These are phyloP conservation scores for Orthosia gothica DNA, from an alignment of 2,888 invertebrate genomes.

Conservation along the genomic window DNA sequence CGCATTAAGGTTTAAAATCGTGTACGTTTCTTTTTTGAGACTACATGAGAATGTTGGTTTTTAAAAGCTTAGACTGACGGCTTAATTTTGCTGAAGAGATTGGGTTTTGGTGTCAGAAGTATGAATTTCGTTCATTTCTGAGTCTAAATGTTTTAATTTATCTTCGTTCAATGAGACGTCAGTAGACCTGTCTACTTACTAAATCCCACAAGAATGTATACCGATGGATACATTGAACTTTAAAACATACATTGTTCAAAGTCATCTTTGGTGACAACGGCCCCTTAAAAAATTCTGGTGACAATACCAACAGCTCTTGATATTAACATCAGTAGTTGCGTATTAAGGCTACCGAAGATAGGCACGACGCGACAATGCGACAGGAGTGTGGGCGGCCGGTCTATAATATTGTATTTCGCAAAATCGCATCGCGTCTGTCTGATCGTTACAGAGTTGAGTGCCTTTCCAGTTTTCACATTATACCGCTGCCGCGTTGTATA, in stretches of 20 bases:
- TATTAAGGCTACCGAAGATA: not conserved
- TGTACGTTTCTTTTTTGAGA: slow-evolving; percentile 1
- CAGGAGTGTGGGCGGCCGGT: too few species aligned
- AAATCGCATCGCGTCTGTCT: not conserved
- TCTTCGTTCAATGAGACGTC: slow-evolving; percentile 34
- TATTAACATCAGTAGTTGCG: not conserved
- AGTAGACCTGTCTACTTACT: slow-evolving; percentile 26
- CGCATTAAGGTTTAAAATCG: slow-evolving; percentile 11
- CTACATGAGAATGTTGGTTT: not conserved
- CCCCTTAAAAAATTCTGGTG: not conserved
- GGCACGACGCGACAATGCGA: not conserved
- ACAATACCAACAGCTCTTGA: not conserved
- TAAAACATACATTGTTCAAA: not conserved
- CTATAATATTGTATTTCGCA: not conserved
- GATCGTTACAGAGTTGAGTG: not conserved
- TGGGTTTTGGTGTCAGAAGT: slow-evolving; percentile 40
- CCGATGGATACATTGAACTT: not conserved
- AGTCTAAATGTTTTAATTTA: slow-evolving; percentile 39
- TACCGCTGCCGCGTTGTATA: not conserved
- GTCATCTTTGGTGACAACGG: not conserved
- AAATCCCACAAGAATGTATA: not conserved
- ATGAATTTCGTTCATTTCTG: slow-evolving; percentile 22
- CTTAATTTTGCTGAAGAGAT: slow-evolving; percentile 50
- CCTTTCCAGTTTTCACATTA: not conserved
- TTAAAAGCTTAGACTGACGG: slow-evolving; percentile 41